Percentiles rank a stretch among this genome's conserved stretches.
These are phyloP conservation scores for Xenus cinereus DNA, from an alignment of 2,113 vertebrate genomes.

Conservation along the genomic window DNA sequence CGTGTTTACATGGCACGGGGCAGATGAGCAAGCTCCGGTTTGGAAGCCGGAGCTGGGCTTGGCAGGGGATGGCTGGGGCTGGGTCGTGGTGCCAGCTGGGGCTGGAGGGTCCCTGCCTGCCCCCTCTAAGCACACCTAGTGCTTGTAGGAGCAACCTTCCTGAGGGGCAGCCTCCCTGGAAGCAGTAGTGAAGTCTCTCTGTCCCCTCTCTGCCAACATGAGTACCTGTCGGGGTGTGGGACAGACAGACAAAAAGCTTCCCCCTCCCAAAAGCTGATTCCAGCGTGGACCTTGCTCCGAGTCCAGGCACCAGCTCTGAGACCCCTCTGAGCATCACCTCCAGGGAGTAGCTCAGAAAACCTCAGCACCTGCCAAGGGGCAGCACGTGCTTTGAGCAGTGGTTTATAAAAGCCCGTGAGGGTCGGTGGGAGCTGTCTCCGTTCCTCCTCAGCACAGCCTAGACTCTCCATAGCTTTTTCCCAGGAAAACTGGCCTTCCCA, in stretches of 20 bases:
- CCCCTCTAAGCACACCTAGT: neutral
- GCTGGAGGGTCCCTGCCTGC: neutral
- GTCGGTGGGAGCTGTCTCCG: rapidly evolving
- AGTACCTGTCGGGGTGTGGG: rapidly evolving
- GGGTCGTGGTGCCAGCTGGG: neutral
- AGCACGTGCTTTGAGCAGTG: neutral
- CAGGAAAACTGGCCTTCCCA: neutral
- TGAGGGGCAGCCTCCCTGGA: neutral
- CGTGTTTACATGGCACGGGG: neutral
- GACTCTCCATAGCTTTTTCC: rapidly evolving
- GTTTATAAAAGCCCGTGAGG: neutral
- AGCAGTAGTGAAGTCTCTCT: neutral
- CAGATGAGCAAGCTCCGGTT: neutral
- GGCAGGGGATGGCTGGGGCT: neutral
- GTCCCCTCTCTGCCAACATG: rapidly evolving
- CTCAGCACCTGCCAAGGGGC: neutral
- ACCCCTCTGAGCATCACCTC: neutral
- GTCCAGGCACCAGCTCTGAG: rapidly evolving
- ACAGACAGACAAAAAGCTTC: neutral
- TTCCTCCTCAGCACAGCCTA: rapidly evolving
- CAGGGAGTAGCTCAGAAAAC: rapidly evolving
- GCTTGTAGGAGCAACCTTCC: neutral
- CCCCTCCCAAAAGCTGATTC: neutral
- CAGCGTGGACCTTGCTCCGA: neutral
- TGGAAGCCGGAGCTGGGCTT: neutral